Evolutionary conservation across 2,113 vertebrate genomes (phyloP).

Genomic region (Aspiorhynchus laticeps): DNA sequence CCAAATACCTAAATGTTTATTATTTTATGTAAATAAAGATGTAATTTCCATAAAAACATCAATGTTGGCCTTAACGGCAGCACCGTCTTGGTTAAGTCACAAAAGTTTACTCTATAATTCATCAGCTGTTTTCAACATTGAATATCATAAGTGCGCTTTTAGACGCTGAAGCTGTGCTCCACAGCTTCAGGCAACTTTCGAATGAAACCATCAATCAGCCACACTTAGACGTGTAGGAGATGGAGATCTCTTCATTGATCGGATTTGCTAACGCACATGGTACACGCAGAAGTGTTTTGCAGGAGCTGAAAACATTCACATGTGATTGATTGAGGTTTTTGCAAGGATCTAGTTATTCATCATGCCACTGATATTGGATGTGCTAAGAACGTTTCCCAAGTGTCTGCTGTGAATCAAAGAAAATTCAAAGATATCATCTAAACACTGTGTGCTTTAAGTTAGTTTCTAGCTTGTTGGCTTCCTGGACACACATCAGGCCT

Average conservation of each 20-base stretch:
- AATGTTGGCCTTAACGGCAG: conserved; percentile 62
- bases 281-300: conserved; percentile 21
- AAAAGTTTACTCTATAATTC: conserved; percentile 69
- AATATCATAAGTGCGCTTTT: conserved; percentile 71
- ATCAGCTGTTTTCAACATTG: conserved; percentile 71
- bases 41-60: conserved; percentile 77
- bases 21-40: conserved; percentile 76
- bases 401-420: not conserved
- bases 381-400: not conserved
- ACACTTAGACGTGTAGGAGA: conserved; percentile 9
- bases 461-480: not conserved
- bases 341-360: conserved; percentile 7
- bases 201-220: conserved; percentile 67
- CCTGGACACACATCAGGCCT: not conserved
- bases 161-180: conserved; percentile 69
- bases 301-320: not conserved
- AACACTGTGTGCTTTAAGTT: not conserved
- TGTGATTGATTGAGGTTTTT: conserved; percentile 30
- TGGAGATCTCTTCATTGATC: not conserved
- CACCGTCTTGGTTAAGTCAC: conserved; percentile 60
- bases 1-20: conserved; percentile 75
- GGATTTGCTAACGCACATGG: conserved; percentile 14
- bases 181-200: conserved; percentile 72
- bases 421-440: not conserved
- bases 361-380: not conserved